Evolutionary conservation across 2,888 invertebrate species (phyloP).

Genomic region (Barypeithes pellucidus): DNA sequence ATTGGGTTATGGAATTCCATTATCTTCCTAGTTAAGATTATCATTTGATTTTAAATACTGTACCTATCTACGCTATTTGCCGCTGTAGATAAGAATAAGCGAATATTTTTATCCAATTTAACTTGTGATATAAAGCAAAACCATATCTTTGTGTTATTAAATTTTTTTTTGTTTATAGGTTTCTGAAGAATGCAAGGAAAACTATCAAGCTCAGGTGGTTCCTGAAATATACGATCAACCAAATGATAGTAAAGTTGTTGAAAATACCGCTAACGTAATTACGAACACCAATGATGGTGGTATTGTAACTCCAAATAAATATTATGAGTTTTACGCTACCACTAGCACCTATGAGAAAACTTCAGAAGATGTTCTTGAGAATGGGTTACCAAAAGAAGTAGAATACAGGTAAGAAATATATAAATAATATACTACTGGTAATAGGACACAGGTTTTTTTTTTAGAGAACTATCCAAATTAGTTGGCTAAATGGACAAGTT

Average conservation of each 20-base stretch:
- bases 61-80: neutral
- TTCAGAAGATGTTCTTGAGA: slow-evolving; percentile 50
- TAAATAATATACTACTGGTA: slow-evolving; percentile 5
- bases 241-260: slow-evolving; percentile 52
- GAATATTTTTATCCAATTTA: neutral
- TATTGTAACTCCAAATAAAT: slow-evolving; percentile 56
- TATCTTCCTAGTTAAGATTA: neutral
- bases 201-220: slow-evolving; percentile 67
- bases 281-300: slow-evolving; percentile 46
- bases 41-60: neutral
- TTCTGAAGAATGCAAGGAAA: slow-evolving; percentile 67
- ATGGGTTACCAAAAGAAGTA: slow-evolving; percentile 59
- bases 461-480: too few species aligned
- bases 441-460: too few species aligned
- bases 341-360: slow-evolving; percentile 59
- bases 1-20: neutral
- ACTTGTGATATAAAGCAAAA: neutral
- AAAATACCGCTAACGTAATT: slow-evolving; percentile 38
- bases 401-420: slow-evolving; percentile 49
- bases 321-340: slow-evolving; percentile 59
- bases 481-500: too few species aligned
- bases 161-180: slow-evolving; percentile 34
- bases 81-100: neutral
- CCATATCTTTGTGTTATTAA: neutral
- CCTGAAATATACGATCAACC: slow-evolving; percentile 64